Percentiles rank a stretch among this genome's conserved stretches.
Evolutionary conservation across 2,797 vertebrate species (phyloP).

Genomic region (Florisuga fusca): DNA sequence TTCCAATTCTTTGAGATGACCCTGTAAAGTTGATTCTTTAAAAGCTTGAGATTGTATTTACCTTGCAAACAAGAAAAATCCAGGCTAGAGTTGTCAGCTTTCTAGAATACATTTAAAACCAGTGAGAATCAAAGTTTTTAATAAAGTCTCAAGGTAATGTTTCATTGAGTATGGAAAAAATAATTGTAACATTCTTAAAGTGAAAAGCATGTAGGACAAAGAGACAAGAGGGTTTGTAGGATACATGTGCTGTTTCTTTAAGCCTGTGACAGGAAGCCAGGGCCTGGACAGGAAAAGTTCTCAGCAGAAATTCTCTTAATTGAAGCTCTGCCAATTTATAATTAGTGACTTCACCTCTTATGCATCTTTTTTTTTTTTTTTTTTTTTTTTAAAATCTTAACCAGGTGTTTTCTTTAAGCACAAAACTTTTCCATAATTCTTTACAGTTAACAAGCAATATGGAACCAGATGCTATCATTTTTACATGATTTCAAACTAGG

Average conservation of each 20-base stretch:
- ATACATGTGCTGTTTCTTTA: not conserved
- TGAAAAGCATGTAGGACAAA: not conserved
- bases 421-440: not conserved
- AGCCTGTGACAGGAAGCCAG: not conserved
- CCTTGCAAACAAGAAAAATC: not conserved
- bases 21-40: not conserved
- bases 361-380: not conserved
- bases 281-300: not conserved
- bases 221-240: not conserved
- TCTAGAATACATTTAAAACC: not conserved
- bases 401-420: not conserved
- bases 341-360: not conserved
- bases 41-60: not conserved
- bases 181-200: not conserved
- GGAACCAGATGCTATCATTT: not conserved
- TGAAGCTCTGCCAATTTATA: constrained; percentile 1
- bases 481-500: not conserved
- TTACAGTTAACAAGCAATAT: not conserved
- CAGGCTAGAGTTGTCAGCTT: not conserved
- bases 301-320: not conserved
- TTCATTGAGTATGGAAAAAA: not conserved
- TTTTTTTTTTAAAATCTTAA: not conserved
- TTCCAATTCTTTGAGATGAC: not conserved
- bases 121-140: not conserved
- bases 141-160: not conserved